A percentile compares a stretch with the other conserved stretches of the same genome.
These are phyloP conservation scores for Oreortyx pictus DNA, from an alignment of 2,797 vertebrate species.

Conservation along the genomic window DNA sequence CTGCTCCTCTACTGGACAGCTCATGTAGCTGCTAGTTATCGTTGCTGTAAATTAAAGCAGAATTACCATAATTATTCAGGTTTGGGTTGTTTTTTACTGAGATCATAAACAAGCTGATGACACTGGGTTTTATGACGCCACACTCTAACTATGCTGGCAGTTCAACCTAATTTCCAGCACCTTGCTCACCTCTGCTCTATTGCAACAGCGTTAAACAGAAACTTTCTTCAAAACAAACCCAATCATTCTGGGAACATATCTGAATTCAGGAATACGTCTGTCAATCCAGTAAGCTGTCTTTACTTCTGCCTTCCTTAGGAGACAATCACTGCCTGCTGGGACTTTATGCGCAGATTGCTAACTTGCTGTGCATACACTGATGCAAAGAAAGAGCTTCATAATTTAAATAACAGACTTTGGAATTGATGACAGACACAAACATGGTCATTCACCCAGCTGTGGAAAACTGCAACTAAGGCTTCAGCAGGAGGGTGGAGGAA, in stretches of 20 bases:
- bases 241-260: constrained; percentile 1
- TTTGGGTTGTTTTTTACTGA: constrained; percentile 27
- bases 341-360: constrained; percentile 70
- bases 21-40: background rate
- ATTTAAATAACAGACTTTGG: constrained; percentile 69
- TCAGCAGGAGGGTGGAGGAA: background rate
- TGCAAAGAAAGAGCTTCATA: constrained; percentile 58
- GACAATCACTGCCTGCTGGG: constrained; percentile 70
- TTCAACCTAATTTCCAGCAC: constrained; percentile 30
- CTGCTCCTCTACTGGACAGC: background rate
- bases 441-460: background rate
- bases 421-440: constrained; percentile 45
- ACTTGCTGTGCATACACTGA: constrained; percentile 53
- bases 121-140: background rate
- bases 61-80: constrained; percentile 31
- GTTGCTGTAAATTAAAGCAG: constrained; percentile 32
- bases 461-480: background rate
- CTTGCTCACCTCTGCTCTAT: background rate
- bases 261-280: constrained; percentile 26
- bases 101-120: constrained; percentile 45
- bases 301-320: constrained; percentile 56
- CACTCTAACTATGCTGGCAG: background rate
- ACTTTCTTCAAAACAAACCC: constrained; percentile 32
- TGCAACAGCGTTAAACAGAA: background rate
- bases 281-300: constrained; percentile 50